These are phyloP conservation scores for Acrobasis repandana DNA, from an alignment of 2,888 invertebrate genomes.

Conservation along the genomic window DNA sequence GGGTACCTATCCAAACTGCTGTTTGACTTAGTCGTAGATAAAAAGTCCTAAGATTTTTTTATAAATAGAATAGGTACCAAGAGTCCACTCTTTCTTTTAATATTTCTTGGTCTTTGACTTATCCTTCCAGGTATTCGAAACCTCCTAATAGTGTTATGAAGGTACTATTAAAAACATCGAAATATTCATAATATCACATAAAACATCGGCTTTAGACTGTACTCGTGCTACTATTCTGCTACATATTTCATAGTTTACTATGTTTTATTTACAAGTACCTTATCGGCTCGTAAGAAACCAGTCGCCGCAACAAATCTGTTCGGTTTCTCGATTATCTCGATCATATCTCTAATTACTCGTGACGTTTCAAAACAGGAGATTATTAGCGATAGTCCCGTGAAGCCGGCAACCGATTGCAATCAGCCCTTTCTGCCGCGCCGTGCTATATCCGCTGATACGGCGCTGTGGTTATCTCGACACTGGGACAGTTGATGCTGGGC, in stretches of 20 bases:
- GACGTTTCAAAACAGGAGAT: slow-evolving; percentile 11
- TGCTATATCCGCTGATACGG: neutral
- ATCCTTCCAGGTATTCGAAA: no score
- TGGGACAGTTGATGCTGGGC: neutral
- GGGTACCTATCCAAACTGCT: no score
- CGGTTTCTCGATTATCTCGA: neutral
- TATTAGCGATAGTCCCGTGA: slow-evolving; percentile 4
- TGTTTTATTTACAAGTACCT: neutral
- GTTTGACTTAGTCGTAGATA: no score
- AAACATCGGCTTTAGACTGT: no score
- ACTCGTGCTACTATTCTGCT: neutral
- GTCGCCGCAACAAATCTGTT: slow-evolving; percentile 1
- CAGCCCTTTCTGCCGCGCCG: slow-evolving; percentile 1
- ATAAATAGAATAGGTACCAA: no score
- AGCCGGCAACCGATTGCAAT: slow-evolving; percentile 6
- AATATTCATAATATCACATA: no score
- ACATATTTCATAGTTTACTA: neutral
- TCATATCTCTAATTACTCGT: slow-evolving; percentile 12
- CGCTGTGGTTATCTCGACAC: neutral
- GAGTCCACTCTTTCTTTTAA: no score
- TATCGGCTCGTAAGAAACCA: neutral
- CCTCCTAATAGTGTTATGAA: no score
- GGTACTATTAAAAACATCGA: no score
- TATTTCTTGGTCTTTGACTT: no score
- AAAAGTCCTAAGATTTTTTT: no score